A percentile compares a stretch with the other conserved stretches of the same genome.
These are phyloP conservation scores for Premnoplex brunnescens DNA, from an alignment of 2,797 vertebrate species.

Conservation along the genomic window DNA sequence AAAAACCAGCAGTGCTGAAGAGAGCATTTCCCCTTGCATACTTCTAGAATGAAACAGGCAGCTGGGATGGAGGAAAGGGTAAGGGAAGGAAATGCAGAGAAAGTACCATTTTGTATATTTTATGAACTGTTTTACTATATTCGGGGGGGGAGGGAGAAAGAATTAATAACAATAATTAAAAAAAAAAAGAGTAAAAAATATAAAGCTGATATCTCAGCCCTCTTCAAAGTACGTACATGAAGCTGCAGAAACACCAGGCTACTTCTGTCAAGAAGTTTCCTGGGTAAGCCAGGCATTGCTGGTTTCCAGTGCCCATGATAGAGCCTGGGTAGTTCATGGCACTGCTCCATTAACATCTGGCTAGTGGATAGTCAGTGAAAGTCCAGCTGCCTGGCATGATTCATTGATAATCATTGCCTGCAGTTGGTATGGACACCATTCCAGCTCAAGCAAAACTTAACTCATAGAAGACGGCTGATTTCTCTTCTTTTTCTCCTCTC, in stretches of 20 bases:
- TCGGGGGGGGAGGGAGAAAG: neutral
- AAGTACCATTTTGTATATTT: neutral
- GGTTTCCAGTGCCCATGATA: neutral
- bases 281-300: neutral
- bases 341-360: neutral
- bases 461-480: rapidly evolving
- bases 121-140: neutral
- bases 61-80: neutral
- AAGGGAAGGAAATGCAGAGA: neutral
- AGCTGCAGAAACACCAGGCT: neutral
- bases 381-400: neutral
- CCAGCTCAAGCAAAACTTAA: neutral
- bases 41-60: neutral
- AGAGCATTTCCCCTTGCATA: neutral
- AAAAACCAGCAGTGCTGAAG: neutral
- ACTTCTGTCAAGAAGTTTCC: neutral
- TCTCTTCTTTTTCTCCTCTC: neutral
- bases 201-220: neutral
- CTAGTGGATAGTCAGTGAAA: neutral
- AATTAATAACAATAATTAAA: neutral
- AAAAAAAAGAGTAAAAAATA: neutral
- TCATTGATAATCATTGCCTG: neutral
- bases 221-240: neutral
- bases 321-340: neutral
- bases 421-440: rapidly evolving